Percentiles rank a stretch among this genome's conserved stretches.
These are phyloP conservation scores for Dryadula phaetusa DNA, from an alignment of 2,888 invertebrate genomes.

Conservation along the genomic window DNA sequence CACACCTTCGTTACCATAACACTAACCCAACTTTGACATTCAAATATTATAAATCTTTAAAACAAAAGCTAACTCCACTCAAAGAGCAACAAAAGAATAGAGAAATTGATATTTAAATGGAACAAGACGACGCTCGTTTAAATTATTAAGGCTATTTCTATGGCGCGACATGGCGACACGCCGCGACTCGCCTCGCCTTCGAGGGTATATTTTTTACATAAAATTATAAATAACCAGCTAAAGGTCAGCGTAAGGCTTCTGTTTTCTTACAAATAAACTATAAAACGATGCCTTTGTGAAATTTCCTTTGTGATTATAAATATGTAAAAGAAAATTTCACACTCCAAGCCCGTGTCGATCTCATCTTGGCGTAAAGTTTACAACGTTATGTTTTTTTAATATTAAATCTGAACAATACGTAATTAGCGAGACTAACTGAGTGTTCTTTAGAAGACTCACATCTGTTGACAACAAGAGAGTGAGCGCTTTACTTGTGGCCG, in stretches of 20 bases:
- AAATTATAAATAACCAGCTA: background rate
- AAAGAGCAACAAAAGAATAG: conserved; percentile 9
- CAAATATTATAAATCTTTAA: conserved; percentile 7
- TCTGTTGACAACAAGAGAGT: too few species aligned
- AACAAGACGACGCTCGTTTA: conserved; percentile 9
- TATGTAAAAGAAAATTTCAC: background rate
- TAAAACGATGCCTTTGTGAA: background rate
- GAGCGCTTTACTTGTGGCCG: too few species aligned
- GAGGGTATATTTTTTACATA: background rate
- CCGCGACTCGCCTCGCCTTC: too few species aligned
- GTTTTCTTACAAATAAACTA: background rate
- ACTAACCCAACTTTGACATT: conserved; percentile 1
- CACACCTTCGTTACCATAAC: background rate
- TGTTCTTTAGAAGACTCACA: background rate
- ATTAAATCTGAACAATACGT: background rate
- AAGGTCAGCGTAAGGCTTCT: background rate
- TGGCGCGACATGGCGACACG: background rate
- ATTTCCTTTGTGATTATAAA: background rate
- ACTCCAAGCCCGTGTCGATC: background rate
- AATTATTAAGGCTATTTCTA: conserved; percentile 12
- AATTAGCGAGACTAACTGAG: background rate
- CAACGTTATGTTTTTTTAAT: background rate
- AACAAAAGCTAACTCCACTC: background rate
- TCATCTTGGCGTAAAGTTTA: background rate
- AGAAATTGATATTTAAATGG: conserved; percentile 18